Evolutionary conservation across 1,140 invertebrate species (phyloP).

Genomic region (Zaprionus ornatus): DNA sequence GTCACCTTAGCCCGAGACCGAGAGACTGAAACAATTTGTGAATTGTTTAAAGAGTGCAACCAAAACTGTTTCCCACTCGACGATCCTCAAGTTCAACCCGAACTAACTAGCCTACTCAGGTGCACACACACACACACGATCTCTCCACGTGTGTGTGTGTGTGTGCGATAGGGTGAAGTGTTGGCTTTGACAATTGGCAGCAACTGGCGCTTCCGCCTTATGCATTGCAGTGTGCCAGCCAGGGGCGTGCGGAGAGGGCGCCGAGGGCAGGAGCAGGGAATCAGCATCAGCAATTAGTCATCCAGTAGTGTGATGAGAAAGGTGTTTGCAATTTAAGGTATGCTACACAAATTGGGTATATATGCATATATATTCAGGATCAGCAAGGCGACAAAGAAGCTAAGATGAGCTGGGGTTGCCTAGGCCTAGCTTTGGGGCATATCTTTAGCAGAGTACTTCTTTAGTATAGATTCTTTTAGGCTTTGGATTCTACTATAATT

Average conservation of each 20-base stretch:
- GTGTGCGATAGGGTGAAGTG: slow-evolving; percentile 39
- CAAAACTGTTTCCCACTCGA: slow-evolving; percentile 10
- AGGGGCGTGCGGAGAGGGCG: not conserved
- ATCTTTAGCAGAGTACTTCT: too few relatives aligned
- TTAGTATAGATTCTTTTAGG: too few relatives aligned
- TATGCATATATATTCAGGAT: not conserved
- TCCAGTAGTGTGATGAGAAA: slow-evolving; percentile 10
- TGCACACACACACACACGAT: not conserved
- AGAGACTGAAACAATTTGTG: slow-evolving; percentile 10
- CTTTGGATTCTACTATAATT: too few relatives aligned
- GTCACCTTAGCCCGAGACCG: not conserved
- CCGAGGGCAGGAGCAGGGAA: not conserved
- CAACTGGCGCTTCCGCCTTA: slow-evolving; percentile 54
- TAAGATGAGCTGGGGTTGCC: not conserved
- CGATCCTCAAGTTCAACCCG: not conserved
- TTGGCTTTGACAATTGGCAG: slow-evolving; percentile 64
- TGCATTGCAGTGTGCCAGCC: not conserved
- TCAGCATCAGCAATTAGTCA: slow-evolving; percentile 47
- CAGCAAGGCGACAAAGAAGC: not conserved
- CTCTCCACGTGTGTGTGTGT: not conserved
- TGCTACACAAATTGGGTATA: not conserved
- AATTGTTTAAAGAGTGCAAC: slow-evolving; percentile 51
- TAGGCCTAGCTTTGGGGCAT: not conserved
- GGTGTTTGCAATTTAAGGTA: not conserved
- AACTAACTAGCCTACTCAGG: slow-evolving; percentile 1